These are phyloP conservation scores for Polyploca ridens DNA, from an alignment of 2,888 invertebrate genomes.

Conservation along the genomic window DNA sequence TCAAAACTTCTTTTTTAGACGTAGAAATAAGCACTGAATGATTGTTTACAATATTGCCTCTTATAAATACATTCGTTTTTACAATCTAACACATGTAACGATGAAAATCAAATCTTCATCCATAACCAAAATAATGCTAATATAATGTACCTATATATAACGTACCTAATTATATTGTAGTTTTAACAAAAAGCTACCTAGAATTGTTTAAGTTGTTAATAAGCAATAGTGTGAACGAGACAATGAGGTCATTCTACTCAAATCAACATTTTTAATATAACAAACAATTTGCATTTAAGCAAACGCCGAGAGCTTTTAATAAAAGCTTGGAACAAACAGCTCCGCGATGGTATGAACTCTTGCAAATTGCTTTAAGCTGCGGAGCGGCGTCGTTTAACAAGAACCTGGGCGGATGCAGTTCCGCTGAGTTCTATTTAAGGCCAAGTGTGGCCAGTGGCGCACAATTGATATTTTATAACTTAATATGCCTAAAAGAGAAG, in stretches of 20 bases:
- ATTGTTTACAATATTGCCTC: too few relatives aligned
- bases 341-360: conserved; percentile 70
- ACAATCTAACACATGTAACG: too few relatives aligned
- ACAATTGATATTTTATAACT: conserved; percentile 3
- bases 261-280: conserved; percentile 60
- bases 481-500: not conserved
- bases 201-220: too few relatives aligned
- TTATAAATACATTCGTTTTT: too few relatives aligned
- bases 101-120: too few relatives aligned
- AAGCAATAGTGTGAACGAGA: not conserved
- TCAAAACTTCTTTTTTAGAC: too few relatives aligned
- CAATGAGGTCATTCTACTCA: not conserved
- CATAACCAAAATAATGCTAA: too few relatives aligned
- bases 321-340: conserved; percentile 73
- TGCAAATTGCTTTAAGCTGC: conserved; percentile 81
- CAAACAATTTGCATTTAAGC: conserved; percentile 67
- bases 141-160: too few relatives aligned
- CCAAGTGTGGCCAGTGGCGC: conserved; percentile 29
- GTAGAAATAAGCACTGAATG: too few relatives aligned
- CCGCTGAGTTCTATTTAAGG: conserved; percentile 63
- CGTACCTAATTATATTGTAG: too few relatives aligned
- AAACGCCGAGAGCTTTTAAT: conserved; percentile 69
- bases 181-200: too few relatives aligned
- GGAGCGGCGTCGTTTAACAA: conserved; percentile 74
- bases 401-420: conserved; percentile 71